Evolutionary conservation across 2,888 invertebrate species (phyloP), one percentile per base, ranked within the genome.

Genomic region (Apamea monoglypha): DNA sequence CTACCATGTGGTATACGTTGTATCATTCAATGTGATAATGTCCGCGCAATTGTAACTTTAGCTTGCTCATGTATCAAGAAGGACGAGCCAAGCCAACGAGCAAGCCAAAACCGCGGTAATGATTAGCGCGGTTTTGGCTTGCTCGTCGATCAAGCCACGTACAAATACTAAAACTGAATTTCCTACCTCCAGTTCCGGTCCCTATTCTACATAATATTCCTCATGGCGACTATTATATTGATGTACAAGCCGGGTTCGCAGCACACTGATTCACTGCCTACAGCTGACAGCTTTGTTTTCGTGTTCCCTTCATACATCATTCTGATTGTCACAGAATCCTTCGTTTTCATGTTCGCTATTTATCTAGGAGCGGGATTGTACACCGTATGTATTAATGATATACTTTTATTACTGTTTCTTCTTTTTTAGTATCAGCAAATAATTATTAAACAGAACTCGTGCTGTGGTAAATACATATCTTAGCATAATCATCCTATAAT

Each of bases 141-240:
- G 18, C 18, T 44, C 44, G 18, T 18, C 64, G 32, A 64, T 44
- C 53, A n/a, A 44, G 7, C 10, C 36, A 7, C n/a, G 12, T 44
- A n/a, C 40, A 78, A n/a, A 36, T 32, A 21, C 0, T 64, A 5
- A 40, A 8, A 71, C 56, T 59, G 25, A 53, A 50, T 40, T 61
- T 77, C 74, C 78, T 86, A 8, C 86, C 85, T 53, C 88, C 74
- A 95, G 95, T 14, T 91, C 0, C 94, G 95, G 8, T 78, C 92
- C 5, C 1, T 91, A 0, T 89, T 91, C 79, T 89, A 78, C 69
- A 53, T 91, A 0, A 3, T 88, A 1, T 93, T 94, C 88, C 91
- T 90, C 66, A 25, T 90, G 0, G 61, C 87, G 14, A 86, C 90
- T 2, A 78, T 91, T 5, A 75, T 91, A 1, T 91, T 92, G 74